Evolutionary conservation across 2,888 invertebrate species (phyloP).

Genomic region (Halictus ligatus): DNA sequence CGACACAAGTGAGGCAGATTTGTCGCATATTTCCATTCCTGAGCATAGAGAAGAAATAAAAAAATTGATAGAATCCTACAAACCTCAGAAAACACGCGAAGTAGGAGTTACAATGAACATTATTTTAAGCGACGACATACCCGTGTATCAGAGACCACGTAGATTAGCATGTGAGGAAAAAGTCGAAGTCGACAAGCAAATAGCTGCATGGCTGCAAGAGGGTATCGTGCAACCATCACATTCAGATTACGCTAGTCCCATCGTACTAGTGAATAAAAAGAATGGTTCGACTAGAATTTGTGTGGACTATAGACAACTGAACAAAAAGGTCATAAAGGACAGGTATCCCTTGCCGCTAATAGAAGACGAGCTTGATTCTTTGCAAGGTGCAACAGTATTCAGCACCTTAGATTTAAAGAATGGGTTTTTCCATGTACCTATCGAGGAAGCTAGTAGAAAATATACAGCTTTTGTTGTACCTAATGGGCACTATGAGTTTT

Average conservation of each 20-base stretch:
- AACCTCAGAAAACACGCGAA: too few relatives aligned
- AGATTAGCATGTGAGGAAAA: slow-evolving; percentile 68
- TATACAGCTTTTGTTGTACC: slow-evolving; percentile 19
- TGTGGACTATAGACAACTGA: slow-evolving; percentile 27
- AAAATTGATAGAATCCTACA: too few relatives aligned
- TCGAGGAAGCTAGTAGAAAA: neutral
- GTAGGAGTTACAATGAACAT: slow-evolving; percentile 74
- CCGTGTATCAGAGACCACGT: slow-evolving; percentile 69
- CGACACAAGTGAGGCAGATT: too few relatives aligned
- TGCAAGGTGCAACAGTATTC: slow-evolving; percentile 26
- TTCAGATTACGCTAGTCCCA: slow-evolving; percentile 77
- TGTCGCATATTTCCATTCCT: too few relatives aligned
- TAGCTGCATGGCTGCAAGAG: slow-evolving; percentile 74
- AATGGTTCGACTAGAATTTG: slow-evolving; percentile 29
- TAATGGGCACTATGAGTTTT: slow-evolving; percentile 18
- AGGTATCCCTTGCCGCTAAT: slow-evolving; percentile 45
- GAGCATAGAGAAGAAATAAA: too few relatives aligned
- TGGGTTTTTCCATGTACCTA: slow-evolving; percentile 28
- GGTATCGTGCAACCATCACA: slow-evolving; percentile 74
- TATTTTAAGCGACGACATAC: slow-evolving; percentile 73
- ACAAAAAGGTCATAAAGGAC: slow-evolving; percentile 36
- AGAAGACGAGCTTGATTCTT: slow-evolving; percentile 39
- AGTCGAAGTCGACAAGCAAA: slow-evolving; percentile 70
- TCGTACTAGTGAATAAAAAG: slow-evolving; percentile 16
- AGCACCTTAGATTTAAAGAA: slow-evolving; percentile 30